Base-by-base conservation (phyloP, 2,888 invertebrate genomes). In the Sturmia bella region DNA sequence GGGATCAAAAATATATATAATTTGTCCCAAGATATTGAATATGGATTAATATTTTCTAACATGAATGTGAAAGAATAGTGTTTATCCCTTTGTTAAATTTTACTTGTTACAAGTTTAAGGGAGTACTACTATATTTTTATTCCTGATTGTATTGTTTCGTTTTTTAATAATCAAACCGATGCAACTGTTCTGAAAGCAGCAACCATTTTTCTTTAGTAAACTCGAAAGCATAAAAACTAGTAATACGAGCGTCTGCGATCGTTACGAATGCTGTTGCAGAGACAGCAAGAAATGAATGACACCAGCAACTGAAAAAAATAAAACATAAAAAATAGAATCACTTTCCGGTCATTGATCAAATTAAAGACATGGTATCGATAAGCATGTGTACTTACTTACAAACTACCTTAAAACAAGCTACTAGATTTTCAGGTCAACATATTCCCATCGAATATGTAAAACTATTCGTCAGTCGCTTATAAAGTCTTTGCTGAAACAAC, bases 191-290 rank as follows among this genome's bases (percentile, higher is more conserved):
- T 9, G 19, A 37, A 19, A 54, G 52, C 69, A 59, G 48, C 68
- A 61, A 69, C 61, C 59, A 54, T 13, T 45, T 61, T 1, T 61
- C 11, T 43, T 15, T 24, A 15, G 39, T 37, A 70, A 78, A 15
- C 52, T 70, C 43, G 32, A 72, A n/a, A 43, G 15, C 41, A 27
- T 12, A 68, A 50, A 13, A 24, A 91, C 92, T 92, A 93, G 91
- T 92, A 93, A 90, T 91, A 92, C 85, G 93, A 92, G 91, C 95
- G 93, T 91, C 95, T 93, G 87, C 94, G 94, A 90, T 95, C 95
- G 91, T 96, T 96, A 90, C 94, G 94, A 91, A 97, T 96, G 88
- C 96, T 95, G 90, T 95, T 95, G 86, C 96, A 96, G 88, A 98
- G 92, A 88, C 96, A 96, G 90, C 97, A 94, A 64, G 97, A 95